A percentile compares a stretch with the other conserved stretches of the same genome.
These are phyloP conservation scores for Hylyphantes graminicola DNA, from an alignment of 1,140 invertebrate genomes.

Conservation along the genomic window DNA sequence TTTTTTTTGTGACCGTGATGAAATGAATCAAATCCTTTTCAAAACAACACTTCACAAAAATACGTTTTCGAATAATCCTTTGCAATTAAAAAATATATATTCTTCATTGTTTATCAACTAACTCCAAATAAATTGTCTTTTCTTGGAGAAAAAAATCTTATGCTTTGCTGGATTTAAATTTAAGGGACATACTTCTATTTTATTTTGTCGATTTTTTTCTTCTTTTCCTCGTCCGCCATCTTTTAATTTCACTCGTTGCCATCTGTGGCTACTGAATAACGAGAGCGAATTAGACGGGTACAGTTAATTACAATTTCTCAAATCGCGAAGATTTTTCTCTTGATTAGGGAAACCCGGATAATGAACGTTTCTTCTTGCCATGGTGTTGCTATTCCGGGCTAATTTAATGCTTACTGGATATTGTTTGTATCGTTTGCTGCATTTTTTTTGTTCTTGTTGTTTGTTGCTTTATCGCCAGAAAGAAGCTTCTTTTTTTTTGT, in stretches of 20 bases:
- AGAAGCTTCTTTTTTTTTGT: constrained; percentile 13
- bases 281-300: constrained; percentile 22
- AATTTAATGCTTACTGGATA: constrained; percentile 48
- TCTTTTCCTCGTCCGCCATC: not conserved
- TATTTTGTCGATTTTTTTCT: too few relatives aligned
- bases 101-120: too few relatives aligned
- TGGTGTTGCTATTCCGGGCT: constrained; percentile 14
- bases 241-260: constrained; percentile 20
- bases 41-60: too few relatives aligned
- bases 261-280: constrained; percentile 45
- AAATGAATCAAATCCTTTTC: too few relatives aligned
- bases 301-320: constrained; percentile 56
- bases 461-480: not conserved
- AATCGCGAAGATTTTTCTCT: constrained; percentile 38
- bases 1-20: too few relatives aligned
- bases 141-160: too few relatives aligned
- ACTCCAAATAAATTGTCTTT: too few relatives aligned
- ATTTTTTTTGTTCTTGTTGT: constrained; percentile 6
- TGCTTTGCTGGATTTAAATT: constrained; percentile 23
- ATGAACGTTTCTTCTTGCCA: constrained; percentile 32
- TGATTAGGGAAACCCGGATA: constrained; percentile 41
- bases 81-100: too few relatives aligned
- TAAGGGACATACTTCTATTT: too few relatives aligned
- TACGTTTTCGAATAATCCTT: too few relatives aligned
- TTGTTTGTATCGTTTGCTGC: constrained; percentile 42